Conservation (phyloP, 2,113 vertebrate species). For the human (Homo sapiens) region DNA sequence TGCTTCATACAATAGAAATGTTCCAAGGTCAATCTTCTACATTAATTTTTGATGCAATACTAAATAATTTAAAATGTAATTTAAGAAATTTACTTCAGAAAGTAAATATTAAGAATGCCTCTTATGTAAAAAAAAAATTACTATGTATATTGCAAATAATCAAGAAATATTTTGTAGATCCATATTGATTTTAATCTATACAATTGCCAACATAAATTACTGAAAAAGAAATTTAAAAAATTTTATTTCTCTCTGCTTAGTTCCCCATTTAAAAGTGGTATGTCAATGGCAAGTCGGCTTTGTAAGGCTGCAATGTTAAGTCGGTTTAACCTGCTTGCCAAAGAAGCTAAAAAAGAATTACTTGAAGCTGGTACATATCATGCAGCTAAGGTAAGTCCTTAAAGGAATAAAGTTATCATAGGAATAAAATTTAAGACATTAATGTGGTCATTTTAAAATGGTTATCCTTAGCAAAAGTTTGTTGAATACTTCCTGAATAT, state of each 20-base stretch:
- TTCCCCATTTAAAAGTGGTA: conserved; percentile 94
- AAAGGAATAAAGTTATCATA: background rate
- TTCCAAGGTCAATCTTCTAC: background rate
- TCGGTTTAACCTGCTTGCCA: conserved; percentile 91
- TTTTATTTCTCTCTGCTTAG: conserved; percentile 77
- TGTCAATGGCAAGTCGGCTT: conserved; percentile 93
- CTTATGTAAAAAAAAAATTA: conserved; percentile 10
- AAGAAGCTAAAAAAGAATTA: conserved; percentile 88
- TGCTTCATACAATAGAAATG: background rate
- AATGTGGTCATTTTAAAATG: background rate
- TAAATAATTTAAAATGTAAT: background rate
- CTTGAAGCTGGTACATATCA: conserved; percentile 86
- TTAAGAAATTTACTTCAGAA: conserved; percentile 13
- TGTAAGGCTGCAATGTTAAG: conserved; percentile 97
- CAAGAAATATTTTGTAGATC: background rate
- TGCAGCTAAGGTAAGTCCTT: conserved; percentile 91
- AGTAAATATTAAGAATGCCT: background rate
- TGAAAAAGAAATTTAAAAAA: background rate
- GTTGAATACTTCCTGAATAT: background rate
- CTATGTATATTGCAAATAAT: background rate
- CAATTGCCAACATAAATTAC: background rate
- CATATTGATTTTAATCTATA: background rate
- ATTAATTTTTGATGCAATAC: conserved; percentile 29
- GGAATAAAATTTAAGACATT: conserved; percentile 15
- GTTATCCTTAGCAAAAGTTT: background rate